Conservation (phyloP, 2,797 vertebrate genomes). For the Coregonus sp. region DNA sequence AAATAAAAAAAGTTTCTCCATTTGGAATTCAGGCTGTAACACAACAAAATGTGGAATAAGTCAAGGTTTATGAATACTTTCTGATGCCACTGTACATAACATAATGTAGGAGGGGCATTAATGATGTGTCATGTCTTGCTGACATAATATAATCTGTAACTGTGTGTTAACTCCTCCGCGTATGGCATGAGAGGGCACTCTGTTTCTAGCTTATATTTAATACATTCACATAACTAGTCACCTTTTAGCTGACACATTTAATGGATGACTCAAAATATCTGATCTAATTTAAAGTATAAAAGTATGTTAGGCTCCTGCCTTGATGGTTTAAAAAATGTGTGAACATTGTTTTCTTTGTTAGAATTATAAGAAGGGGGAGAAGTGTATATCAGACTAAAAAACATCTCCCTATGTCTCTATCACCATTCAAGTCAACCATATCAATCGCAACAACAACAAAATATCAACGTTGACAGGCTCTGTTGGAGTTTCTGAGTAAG, state of each 20-base stretch:
- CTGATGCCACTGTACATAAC: too few species aligned
- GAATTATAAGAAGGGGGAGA: not conserved
- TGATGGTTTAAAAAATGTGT: not conserved
- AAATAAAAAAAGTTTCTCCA: too few species aligned
- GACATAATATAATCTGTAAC: too few species aligned
- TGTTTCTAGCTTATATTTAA: not conserved
- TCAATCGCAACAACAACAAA: not conserved
- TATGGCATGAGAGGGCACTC: not conserved
- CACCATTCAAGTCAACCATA: not conserved
- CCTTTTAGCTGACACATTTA: not conserved
- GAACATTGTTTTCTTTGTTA: not conserved
- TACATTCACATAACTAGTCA: not conserved
- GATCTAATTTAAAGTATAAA: not conserved
- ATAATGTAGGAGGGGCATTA: too few species aligned
- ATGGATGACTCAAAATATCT: not conserved
- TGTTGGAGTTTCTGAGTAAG: slow-evolving; percentile 89
- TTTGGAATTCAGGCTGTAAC: too few species aligned
- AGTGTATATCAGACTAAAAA: not conserved
- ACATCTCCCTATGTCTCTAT: too few species aligned
- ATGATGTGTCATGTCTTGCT: too few species aligned
- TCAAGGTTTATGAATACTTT: too few species aligned
- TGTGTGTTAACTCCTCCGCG: too few species aligned
- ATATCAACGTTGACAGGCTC: slow-evolving; percentile 65
- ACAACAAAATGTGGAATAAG: too few species aligned
- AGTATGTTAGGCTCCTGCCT: not conserved